Evolutionary conservation across 30 jellyfish, hydroid and myxozoan species (phyloP), one percentile per base, ranked within the genome.

Genomic region (Rhopilema esculentum): DNA sequence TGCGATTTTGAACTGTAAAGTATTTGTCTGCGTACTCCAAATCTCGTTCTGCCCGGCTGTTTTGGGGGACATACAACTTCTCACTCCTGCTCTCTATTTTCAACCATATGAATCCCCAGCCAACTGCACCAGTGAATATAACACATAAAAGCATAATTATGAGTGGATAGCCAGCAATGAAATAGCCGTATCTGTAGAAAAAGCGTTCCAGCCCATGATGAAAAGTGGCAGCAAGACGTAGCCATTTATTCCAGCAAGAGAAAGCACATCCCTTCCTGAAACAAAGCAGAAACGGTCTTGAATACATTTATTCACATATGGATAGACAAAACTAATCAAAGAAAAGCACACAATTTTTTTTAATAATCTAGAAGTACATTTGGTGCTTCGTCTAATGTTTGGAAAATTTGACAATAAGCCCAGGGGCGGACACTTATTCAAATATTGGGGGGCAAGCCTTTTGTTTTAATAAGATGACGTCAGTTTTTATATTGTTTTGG

Each of bases 211-310:
- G 65, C 64, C 26, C 53, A 16, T 71, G 51, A 40, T 83, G 72
- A 16, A 70, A 25, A 4, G 27, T 25, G 69, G 61, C 77, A 2
- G 84, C 82, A 40, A 50, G 1, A 20, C 49, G 23, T 19, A 83
- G 79, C 92, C 92, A 83, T 83, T 64, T 31, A 19, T 50, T 30
- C 92, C 92, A 83, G 67, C 79, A 53, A 33, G 84, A 73, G 16
- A 1, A 1, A 22, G 84, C 84, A 16, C 25, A 40, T 12, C 57
- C 57, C 12, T 6, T 40, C 57, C 57, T 40, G 12, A 40, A 40
- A 40, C 57, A 12, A 40, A 40, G 12, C 57, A 40, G 9, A 6
- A 12, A 40, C 12, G 12, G 12, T 40, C n/a, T n/a, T n/a, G n/a
- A n/a, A n/a, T n/a, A n/a, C 57, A 40, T 40, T 12, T 40, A 6